phyloP scores from a whole-genome alignment of 2,797 vertebrate species.

The Chaetophractus vellerosus region DNA sequence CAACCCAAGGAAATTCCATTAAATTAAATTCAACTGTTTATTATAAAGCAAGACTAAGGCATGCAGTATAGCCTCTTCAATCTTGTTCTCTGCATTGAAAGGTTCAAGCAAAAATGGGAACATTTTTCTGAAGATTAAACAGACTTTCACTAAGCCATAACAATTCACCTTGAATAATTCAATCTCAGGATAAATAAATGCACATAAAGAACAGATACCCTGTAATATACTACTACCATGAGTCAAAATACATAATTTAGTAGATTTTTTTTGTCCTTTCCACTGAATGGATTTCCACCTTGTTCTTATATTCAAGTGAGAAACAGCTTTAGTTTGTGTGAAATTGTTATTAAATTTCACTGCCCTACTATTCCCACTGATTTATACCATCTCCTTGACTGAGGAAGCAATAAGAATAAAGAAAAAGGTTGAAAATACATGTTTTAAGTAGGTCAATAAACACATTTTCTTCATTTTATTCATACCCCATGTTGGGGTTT shows the following conservation, averaged over 20 bases:
- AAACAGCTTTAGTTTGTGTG: not conserved
- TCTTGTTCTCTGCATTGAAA: not conserved
- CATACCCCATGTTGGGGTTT: not conserved
- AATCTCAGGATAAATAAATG: constrained; percentile 5
- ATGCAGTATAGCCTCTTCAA: not conserved
- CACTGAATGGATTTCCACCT: not conserved
- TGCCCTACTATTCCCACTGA: not conserved
- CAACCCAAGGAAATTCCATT: not conserved
- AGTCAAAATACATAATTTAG: not conserved
- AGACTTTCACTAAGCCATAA: not conserved
- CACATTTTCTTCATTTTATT: constrained; percentile 45
- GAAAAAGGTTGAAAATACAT: not conserved
- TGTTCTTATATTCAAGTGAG: not conserved
- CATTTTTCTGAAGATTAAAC: not conserved
- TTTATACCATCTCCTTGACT: constrained; percentile 32
- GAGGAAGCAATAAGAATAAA: constrained; percentile 2
- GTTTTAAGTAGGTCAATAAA: constrained; percentile 41
- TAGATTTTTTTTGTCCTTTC: not conserved
- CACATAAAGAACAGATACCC: not conserved
- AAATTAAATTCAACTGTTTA: not conserved
- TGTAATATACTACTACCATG: not conserved
- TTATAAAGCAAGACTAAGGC: not conserved
- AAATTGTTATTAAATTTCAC: not conserved
- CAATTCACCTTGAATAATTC: not conserved
- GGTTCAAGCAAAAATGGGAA: not conserved